Conservation (phyloP, 2,113 vertebrate species). For the Peromyscus leucopus region DNA sequence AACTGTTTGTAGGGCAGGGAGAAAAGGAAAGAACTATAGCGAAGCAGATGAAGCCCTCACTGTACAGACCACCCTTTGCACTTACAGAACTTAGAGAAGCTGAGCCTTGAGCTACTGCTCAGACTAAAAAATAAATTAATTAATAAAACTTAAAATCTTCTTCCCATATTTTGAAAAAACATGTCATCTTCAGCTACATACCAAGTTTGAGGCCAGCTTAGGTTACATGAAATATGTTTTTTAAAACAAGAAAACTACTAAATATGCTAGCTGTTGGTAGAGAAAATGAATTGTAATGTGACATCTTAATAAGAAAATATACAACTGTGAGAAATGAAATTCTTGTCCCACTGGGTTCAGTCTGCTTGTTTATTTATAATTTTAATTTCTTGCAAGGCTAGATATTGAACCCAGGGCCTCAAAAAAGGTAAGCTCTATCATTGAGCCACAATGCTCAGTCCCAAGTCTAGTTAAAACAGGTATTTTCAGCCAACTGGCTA, state of each 20-base stretch:
- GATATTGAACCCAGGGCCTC: not conserved
- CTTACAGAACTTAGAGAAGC: slow-evolving; percentile 25
- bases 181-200: not conserved
- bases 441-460: not conserved
- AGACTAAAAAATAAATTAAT: not conserved
- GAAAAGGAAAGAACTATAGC: not conserved
- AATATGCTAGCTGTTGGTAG: not conserved
- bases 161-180: not conserved
- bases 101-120: not conserved
- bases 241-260: not conserved
- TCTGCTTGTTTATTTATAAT: not conserved
- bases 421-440: not conserved
- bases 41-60: not conserved
- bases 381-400: not conserved
- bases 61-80: not conserved
- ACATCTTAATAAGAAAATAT: slow-evolving; percentile 48
- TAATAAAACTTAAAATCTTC: slow-evolving; percentile 14
- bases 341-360: not conserved
- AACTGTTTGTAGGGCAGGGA: not conserved
- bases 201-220: not conserved
- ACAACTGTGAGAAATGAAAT: slow-evolving; percentile 49
- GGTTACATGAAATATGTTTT: not conserved
- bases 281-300: slow-evolving; percentile 13
- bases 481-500: not conserved
- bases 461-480: slow-evolving; percentile 4